phyloP scores from a whole-genome alignment of 2,113 vertebrate species.

The Dipodomys spectabilis region DNA sequence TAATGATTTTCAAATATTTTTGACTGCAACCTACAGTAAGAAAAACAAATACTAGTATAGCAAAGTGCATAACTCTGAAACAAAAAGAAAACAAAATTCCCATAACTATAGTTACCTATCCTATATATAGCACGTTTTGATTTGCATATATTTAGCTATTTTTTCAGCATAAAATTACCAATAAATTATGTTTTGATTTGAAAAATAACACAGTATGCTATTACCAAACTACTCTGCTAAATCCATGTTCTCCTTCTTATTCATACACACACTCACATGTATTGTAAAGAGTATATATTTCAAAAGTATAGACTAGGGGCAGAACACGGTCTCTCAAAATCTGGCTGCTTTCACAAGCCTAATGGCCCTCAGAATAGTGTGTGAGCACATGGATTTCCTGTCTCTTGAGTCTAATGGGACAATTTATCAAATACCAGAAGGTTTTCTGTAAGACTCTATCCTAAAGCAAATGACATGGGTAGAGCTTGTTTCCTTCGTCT shows the following conservation, averaged over 20 bases:
- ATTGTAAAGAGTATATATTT: background rate
- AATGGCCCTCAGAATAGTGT: background rate
- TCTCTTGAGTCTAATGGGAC: background rate
- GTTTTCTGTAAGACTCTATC: slow-evolving; percentile 22
- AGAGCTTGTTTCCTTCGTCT: slow-evolving; percentile 16
- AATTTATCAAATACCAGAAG: slow-evolving; percentile 25
- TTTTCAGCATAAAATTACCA: background rate
- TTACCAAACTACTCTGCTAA: background rate
- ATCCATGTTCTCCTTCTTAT: background rate
- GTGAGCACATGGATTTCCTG: slow-evolving; percentile 41
- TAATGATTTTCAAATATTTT: background rate
- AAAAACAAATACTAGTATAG: background rate
- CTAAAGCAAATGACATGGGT: background rate
- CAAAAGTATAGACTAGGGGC: background rate
- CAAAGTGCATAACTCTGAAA: background rate
- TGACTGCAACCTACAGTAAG: background rate
- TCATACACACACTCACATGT: background rate
- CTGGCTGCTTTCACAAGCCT: background rate
- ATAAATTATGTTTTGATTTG: background rate
- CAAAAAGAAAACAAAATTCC: background rate
- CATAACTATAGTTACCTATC: background rate
- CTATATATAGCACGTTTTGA: background rate
- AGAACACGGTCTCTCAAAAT: background rate
- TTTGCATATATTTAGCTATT: background rate
- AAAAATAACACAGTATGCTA: background rate